Percentiles rank a stretch among this genome's conserved stretches.
These are phyloP conservation scores for Augiades crinisus DNA, from an alignment of 2,888 invertebrate genomes.

Conservation along the genomic window DNA sequence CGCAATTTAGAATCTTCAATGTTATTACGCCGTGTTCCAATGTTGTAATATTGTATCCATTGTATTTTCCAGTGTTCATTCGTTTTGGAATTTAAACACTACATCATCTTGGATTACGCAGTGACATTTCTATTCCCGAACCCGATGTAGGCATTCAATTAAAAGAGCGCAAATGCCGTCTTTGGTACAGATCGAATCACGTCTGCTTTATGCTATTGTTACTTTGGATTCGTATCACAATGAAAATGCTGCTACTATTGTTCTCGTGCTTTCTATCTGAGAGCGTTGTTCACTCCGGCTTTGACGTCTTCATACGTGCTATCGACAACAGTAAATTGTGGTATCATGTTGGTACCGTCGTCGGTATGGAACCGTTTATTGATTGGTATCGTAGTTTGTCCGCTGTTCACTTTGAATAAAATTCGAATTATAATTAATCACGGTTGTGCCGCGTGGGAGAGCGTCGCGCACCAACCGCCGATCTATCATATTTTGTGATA, in stretches of 20 bases:
- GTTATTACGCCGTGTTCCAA: constrained; percentile 1
- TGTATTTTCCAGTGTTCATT: constrained; percentile 27
- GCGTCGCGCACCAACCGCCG: constrained; percentile 66
- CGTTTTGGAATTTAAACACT: constrained; percentile 14
- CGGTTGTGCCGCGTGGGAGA: constrained; percentile 77
- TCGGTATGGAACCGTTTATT: constrained; percentile 81
- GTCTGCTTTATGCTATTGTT: constrained; percentile 32
- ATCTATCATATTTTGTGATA: constrained; percentile 82
- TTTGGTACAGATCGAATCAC: constrained; percentile 26
- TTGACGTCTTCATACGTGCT: constrained; percentile 76
- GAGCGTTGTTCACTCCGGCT: constrained; percentile 54
- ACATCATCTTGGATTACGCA: constrained; percentile 23
- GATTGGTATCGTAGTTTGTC: constrained; percentile 80
- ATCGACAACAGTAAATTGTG: constrained; percentile 76
- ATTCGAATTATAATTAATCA: constrained; percentile 82
- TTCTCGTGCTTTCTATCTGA: constrained; percentile 60
- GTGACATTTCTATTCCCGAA: constrained; percentile 20
- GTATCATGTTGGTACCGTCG: constrained; percentile 76
- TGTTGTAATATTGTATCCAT: not conserved
- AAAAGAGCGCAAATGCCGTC: constrained; percentile 34
- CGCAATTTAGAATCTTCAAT: constrained; percentile 42
- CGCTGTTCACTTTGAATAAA: constrained; percentile 81
- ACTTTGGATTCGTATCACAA: constrained; percentile 54
- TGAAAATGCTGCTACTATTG: constrained; percentile 67
- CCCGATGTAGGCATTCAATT: constrained; percentile 23